Conservation (phyloP, 2,797 vertebrate species). For the Tolypeutes matacus region DNA sequence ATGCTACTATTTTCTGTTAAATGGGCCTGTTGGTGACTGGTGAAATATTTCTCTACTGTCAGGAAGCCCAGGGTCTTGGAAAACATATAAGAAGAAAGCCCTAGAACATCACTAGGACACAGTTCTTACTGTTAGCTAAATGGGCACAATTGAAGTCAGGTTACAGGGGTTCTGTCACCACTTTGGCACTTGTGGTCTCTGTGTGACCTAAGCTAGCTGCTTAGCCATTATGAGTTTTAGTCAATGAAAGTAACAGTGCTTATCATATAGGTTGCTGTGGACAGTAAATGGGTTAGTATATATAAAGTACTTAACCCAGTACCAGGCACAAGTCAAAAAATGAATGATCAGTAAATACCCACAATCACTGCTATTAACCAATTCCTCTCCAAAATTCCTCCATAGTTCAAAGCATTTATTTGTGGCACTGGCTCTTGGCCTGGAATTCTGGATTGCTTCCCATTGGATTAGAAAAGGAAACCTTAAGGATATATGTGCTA, state of each 20-base stretch:
- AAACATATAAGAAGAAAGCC: neutral
- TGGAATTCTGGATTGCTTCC: neutral
- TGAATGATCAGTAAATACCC: neutral
- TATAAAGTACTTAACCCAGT: neutral
- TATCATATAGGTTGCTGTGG: neutral
- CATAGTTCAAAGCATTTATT: constrained; percentile 49
- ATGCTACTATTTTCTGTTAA: constrained; percentile 61
- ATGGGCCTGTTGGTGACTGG: neutral
- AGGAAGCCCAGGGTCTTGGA: neutral
- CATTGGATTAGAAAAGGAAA: constrained; percentile 44
- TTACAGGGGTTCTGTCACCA: neutral
- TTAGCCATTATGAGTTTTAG: neutral
- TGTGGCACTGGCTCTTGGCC: neutral
- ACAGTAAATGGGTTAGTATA: neutral
- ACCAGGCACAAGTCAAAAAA: neutral
- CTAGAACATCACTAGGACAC: neutral
- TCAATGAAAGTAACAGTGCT: neutral
- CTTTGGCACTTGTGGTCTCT: neutral
- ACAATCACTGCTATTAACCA: neutral
- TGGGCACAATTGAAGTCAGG: neutral
- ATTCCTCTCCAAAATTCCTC: neutral
- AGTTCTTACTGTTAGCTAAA: neutral
- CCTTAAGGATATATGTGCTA: constrained; percentile 53
- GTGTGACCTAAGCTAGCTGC: neutral
- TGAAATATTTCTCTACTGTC: neutral